Evolutionary conservation across 2,888 invertebrate species (phyloP).

Genomic region (Meiosimyza decipiens): DNA sequence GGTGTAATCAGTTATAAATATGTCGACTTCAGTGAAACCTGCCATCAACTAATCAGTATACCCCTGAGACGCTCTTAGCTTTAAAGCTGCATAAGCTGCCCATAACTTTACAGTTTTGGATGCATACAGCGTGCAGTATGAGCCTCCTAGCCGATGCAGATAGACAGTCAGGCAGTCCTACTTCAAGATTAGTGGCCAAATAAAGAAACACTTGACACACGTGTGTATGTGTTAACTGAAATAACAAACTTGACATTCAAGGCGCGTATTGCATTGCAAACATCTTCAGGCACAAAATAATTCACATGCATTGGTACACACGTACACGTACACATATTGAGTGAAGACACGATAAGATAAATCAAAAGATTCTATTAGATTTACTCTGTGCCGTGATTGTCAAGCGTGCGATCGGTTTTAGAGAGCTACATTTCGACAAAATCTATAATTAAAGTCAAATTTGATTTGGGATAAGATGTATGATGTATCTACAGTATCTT

Average conservation of each 20-base stretch:
- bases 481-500: no score
- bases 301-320: no score
- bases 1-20: background rate
- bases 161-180: no score
- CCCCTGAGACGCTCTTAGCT: background rate
- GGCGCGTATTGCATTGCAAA: background rate
- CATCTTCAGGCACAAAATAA: no score
- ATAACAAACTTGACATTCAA: constrained; percentile 15
- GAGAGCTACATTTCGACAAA: background rate
- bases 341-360: no score
- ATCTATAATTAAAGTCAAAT: constrained; percentile 14
- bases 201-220: background rate
- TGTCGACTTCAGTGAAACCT: background rate
- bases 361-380: no score
- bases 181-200: no score
- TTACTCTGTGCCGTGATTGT: no score
- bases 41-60: background rate
- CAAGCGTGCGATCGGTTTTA: no score
- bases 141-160: no score
- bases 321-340: no score
- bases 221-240: background rate
- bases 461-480: background rate
- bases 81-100: background rate
- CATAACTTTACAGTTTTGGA: background rate
- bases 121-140: background rate